Base-by-base conservation (phyloP, 2,113 vertebrate genomes). In the Chaetops frenatus region DNA sequence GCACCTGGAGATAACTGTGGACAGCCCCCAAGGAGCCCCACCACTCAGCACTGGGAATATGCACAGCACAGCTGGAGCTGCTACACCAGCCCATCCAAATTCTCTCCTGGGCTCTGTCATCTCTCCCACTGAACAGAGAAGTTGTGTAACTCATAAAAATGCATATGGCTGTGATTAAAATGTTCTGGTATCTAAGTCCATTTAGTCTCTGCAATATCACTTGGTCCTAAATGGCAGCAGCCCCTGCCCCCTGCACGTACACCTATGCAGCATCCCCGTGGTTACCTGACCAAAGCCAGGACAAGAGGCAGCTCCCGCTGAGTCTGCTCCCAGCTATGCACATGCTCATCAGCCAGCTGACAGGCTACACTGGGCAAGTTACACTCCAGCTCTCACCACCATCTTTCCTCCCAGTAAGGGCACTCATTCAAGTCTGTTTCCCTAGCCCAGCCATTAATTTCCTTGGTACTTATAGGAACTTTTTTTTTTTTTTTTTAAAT, bases 161-260 rank as follows among this genome's bases (percentile, higher is more conserved):
- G 25, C 3, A 21, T 7, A 1, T 36, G 48, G 33, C 23, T 69
- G 45, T 6, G 35, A 82, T 69, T 73, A 54, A 94, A 86, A 15
- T 51, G 47, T 81, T 57, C 67, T 81, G 33, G 12, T 76, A 42
- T 51, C 56, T 20, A 71, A 84, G 28, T 61, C 31, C 29, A 44
- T 86, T 62, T 23, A 47, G 40, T 22, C 25, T 78, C 27, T 58
- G 27, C 38, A 62, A 11, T 47, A 58, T 24, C 44, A 22, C 28
- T 44, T 78, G 27, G 8, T 67, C 35, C 27, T 54, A 62, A 81
- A 47, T 7, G 15, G 64, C 60, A 92, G 58, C 27, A 91, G 51
- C 14, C 28, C 28, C 36, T 0, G 1, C 27, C 77, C n/a, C 28
- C 45, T 70, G 42, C 13, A 20, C 0, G 2, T 25, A 23, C n/a